A percentile compares a stretch with the other conserved stretches of the same genome.
These are phyloP conservation scores for Tragelaphus imberbis DNA, from an alignment of 2,113 vertebrate genomes.

Conservation along the genomic window DNA sequence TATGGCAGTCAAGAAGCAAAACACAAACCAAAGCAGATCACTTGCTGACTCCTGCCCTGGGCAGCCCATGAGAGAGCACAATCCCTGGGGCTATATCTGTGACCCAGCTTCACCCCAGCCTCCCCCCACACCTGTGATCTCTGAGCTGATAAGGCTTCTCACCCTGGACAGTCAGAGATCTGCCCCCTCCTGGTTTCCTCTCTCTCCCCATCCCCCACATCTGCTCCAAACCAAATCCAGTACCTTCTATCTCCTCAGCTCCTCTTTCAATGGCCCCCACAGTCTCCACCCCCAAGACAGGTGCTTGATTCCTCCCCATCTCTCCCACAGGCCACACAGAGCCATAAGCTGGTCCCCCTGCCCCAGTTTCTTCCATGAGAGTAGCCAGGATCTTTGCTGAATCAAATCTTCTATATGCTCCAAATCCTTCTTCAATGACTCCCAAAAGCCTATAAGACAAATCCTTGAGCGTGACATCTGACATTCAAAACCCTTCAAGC, in stretches of 20 bases:
- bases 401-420: neutral
- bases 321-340: neutral
- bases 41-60: neutral
- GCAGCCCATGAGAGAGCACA: neutral
- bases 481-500: neutral
- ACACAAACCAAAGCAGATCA: neutral
- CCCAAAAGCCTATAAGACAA: neutral
- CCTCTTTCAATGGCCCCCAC: neutral
- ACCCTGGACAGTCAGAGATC: neutral
- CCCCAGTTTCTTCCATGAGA: neutral
- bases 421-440: neutral
- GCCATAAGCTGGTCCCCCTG: neutral
- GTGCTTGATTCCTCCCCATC: neutral
- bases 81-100: rapidly evolving
- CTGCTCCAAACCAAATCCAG: neutral
- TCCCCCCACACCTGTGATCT: too few species aligned
- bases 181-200: neutral
- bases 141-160: too few species aligned
- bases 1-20: neutral
- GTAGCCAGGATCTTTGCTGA: neutral
- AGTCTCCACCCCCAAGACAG: neutral
- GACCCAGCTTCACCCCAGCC: neutral
- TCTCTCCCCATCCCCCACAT: neutral
- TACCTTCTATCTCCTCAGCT: neutral
- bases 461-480: neutral